Conservation (phyloP, 2,113 vertebrate species). For the Cervus canadensis region DNA sequence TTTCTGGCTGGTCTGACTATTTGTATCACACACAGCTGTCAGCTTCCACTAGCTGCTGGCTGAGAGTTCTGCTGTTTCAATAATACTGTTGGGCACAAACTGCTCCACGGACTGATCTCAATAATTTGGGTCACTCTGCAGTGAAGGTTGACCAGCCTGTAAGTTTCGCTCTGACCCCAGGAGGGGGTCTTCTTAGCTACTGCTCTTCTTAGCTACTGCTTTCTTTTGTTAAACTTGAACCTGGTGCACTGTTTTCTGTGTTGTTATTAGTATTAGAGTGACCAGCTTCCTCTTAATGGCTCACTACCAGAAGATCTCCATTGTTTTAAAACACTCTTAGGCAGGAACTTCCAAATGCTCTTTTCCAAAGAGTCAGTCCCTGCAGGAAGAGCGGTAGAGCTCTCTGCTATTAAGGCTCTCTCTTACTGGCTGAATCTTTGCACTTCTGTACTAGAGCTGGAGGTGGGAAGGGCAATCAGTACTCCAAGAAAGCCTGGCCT, state of each 20-base stretch:
- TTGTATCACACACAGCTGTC: neutral
- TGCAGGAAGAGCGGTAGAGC: neutral
- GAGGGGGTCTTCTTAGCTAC: neutral
- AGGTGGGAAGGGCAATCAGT: neutral
- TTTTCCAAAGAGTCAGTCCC: neutral
- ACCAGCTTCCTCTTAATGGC: neutral
- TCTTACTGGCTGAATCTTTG: neutral
- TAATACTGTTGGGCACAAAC: neutral
- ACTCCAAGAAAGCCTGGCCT: neutral
- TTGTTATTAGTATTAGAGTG: neutral
- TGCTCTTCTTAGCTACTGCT: neutral
- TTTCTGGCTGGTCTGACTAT: neutral
- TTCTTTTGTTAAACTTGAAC: neutral
- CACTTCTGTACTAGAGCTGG: neutral
- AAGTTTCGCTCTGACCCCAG: neutral
- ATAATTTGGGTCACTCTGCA: neutral
- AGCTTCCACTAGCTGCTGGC: neutral
- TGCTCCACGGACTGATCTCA: neutral
- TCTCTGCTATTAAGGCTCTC: neutral
- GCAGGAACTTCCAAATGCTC: neutral
- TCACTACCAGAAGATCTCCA: neutral
- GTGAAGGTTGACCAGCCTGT: neutral
- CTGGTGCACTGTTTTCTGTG: neutral
- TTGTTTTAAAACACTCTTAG: neutral
- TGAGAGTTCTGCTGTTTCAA: neutral